Evolutionary conservation across 2,888 invertebrate species (phyloP), one percentile per base, ranked within the genome.

Genomic region (Eumerus sabulonum): DNA sequence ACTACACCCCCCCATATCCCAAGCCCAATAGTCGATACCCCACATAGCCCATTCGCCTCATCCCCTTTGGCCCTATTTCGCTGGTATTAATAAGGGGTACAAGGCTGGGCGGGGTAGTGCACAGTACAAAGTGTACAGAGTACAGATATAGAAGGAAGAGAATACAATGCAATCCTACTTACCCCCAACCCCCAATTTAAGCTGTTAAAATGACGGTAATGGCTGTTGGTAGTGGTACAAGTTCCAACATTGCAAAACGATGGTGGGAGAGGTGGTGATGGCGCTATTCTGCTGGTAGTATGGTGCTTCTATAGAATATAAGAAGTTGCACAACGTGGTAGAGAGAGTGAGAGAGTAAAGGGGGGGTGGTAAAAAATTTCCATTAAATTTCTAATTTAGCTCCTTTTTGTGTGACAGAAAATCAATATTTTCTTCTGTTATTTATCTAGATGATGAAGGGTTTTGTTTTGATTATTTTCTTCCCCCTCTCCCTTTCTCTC

Each of bases 311-410:
- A 40, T n/a, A 3, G 40, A 40, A 27, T 27, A 7, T 42, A 51
- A 51, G 51, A 51, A 48, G 19, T 48, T 53, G 48, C 70, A 70
- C 42, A 17, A 68, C 12, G 44, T 53, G 40, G 40, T 3, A 14
- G 62, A 45, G 56, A 40, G 70, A 68, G 63, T 19, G 19, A 40
- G 45, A 59, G 14, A 18, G 51, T 12, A 62, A 62, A 50, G 3
- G 40, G 40, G 40, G 40, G 40, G 40, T 3, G 40, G 40, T 11
- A 44, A 68, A 64, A 64, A 47, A 70, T 18, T 56, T 79, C 74
- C 79, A 79, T 79, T 79, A 79, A 79, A 79, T 79, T 79, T 79
- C 79, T 79, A 79, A 79, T 79, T 79, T 79, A 74, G 79, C 79
- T 79, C 60, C 68, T 74, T 70, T 79, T 74, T 74, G 68, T 79